Conservation (phyloP, 2,797 vertebrate genomes). For the Neomorphus geoffroyi region DNA sequence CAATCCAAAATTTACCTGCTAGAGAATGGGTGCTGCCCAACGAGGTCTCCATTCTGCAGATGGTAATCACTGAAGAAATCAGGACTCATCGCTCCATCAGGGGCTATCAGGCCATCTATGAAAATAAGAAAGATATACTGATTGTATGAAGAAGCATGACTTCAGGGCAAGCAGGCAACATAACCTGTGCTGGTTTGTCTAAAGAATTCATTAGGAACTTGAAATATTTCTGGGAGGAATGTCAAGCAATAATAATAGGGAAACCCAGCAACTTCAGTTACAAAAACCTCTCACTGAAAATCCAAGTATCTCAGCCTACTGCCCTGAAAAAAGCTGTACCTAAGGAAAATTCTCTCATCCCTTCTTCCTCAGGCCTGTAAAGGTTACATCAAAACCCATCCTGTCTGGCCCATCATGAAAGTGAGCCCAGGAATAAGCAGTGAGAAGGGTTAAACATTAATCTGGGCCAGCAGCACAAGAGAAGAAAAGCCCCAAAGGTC, state of each 20-base stretch:
- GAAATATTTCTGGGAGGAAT: not conserved
- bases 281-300: not conserved
- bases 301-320: not conserved
- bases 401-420: not conserved
- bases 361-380: not conserved
- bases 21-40: slow-evolving; percentile 80
- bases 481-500: not conserved
- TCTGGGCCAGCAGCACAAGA: not conserved
- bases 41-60: slow-evolving; percentile 85
- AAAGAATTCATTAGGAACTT: not conserved
- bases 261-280: not conserved
- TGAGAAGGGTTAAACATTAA: not conserved
- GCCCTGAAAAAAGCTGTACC: not conserved
- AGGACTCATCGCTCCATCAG: slow-evolving; percentile 84
- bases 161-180: not conserved
- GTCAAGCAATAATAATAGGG: not conserved
- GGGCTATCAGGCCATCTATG: slow-evolving; percentile 84
- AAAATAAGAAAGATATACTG: not conserved
- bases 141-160: not conserved
- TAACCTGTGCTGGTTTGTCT: not conserved
- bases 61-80: slow-evolving; percentile 87
- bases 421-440: not conserved
- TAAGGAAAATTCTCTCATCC: not conserved
- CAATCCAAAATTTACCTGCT: slow-evolving; percentile 76
- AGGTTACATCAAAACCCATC: not conserved